Percentiles rank a stretch among this genome's conserved stretches.
phyloP scores from a whole-genome alignment of 2,113 vertebrate species.

The Sander vitreus region DNA sequence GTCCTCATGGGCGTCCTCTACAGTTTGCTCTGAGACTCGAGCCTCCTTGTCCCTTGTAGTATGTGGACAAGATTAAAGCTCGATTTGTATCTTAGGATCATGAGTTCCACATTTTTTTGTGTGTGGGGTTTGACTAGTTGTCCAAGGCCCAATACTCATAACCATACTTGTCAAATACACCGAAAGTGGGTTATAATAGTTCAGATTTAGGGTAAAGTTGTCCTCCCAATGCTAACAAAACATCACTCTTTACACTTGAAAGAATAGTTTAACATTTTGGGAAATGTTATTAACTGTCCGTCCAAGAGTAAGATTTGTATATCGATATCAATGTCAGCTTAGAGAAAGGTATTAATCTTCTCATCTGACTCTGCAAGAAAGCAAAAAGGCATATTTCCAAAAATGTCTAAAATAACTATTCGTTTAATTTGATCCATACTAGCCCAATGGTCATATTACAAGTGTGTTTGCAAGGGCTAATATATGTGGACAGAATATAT shows the following conservation, averaged over 20 bases:
- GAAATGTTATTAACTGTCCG: not conserved
- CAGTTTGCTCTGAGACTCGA: not conserved
- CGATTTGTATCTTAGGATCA: not conserved
- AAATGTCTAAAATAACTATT: not conserved
- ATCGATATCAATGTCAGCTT: not conserved
- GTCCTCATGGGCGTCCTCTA: not conserved
- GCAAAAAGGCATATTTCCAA: not conserved
- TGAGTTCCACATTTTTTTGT: not conserved
- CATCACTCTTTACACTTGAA: not conserved
- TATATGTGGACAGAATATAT: not conserved
- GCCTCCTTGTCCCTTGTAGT: not conserved
- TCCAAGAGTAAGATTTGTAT: not conserved
- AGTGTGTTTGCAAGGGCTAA: not conserved
- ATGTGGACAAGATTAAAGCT: not conserved
- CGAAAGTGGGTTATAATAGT: not conserved
- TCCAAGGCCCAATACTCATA: not conserved
- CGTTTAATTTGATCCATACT: not conserved
- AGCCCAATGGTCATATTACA: not conserved
- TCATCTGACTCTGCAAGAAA: not conserved
- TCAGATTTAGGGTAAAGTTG: not conserved
- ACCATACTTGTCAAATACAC: not conserved
- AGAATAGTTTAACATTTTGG: not conserved
- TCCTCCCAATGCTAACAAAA: not conserved
- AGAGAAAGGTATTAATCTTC: not conserved
- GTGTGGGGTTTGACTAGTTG: not conserved